A percentile compares a stretch with the other conserved stretches of the same genome.
Conservation (phyloP, 2,888 invertebrate species). For the Sinopyrophorus schimmeli region DNA sequence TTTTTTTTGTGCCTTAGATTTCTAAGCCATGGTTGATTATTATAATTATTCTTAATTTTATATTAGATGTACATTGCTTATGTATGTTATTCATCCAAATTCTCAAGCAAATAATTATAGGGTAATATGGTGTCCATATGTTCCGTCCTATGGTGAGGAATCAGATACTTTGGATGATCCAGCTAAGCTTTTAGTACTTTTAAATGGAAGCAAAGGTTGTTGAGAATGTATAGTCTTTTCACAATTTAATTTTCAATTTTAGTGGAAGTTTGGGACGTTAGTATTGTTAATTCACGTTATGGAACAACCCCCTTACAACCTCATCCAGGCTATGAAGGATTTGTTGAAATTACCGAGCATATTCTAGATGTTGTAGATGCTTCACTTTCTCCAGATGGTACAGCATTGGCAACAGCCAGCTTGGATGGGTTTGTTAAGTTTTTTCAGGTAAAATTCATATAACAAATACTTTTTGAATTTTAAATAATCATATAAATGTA, state of each 20-base stretch:
- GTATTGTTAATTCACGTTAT: constrained; percentile 54
- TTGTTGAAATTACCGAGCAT: constrained; percentile 63
- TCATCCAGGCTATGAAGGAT: constrained; percentile 55
- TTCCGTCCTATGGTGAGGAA: constrained; percentile 68
- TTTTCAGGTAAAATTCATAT: constrained; percentile 68
- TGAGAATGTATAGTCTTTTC: too few species aligned
- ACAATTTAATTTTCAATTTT: constrained; percentile 30
- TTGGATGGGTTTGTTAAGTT: constrained; percentile 89
- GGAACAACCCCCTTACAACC: constrained; percentile 54
- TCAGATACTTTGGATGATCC: constrained; percentile 67
- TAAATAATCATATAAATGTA: constrained; percentile 64
- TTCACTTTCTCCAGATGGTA: constrained; percentile 92
- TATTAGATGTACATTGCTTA: constrained; percentile 60
- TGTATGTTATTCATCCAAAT: constrained; percentile 62
- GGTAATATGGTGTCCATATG: constrained; percentile 93
- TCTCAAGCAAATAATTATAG: constrained; percentile 43
- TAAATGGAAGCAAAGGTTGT: constrained; percentile 70
- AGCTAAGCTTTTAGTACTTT: constrained; percentile 77
- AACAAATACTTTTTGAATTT: constrained; percentile 51
- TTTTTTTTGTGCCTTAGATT: too few species aligned
- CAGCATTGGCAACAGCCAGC: constrained; percentile 89
- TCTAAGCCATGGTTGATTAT: too few species aligned
- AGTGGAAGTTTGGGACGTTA: constrained; percentile 63
- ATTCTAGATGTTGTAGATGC: constrained; percentile 76
- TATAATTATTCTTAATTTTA: constrained; percentile 26